Base-by-base conservation (phyloP, 2,888 invertebrate species). In the Conchocele bisecta region DNA sequence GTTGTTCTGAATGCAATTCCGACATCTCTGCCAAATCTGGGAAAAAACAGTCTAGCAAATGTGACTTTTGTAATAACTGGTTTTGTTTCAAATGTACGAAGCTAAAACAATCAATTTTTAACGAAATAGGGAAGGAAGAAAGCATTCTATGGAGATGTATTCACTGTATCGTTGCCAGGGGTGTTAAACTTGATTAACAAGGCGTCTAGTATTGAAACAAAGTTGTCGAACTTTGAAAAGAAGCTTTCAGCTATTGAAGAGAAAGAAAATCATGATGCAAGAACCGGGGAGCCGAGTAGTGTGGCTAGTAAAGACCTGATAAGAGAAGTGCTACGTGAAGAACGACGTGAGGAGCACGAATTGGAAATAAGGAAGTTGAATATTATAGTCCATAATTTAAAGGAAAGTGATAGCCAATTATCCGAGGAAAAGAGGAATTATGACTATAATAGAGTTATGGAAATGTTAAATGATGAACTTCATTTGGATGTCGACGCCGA, bases 1-100 rank as follows among this genome's bases (percentile, higher is more conserved):
- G n/a, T n/a, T n/a, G n/a, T n/a, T n/a, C n/a, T n/a, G n/a, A n/a
- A n/a, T n/a, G n/a, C n/a, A n/a, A n/a, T n/a, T n/a, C n/a, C n/a
- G n/a, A n/a, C n/a, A n/a, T n/a, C n/a, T n/a, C n/a, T n/a, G n/a
- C n/a, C n/a, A n/a, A n/a, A n/a, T n/a, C n/a, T n/a, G n/a, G n/a
- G n/a, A n/a, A n/a, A n/a, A n/a, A n/a, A n/a, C n/a, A n/a, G n/a
- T n/a, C n/a, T 4, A 50, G 28, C 29, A 50, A 28, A 50, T 50
- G 50, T 50, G 50, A n/a, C 17, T 50, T 50, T 50, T 50, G 50
- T 15, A 50, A 50, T n/a, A 31, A 29, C 28, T 6, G 28, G 29
- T 50, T 28, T 28, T 50, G 50, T 28, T 50, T 50, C 50, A 28
- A 50, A 50, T 50, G 50, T 28, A 28, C 50, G 31, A 50, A 50